Evolutionary conservation across 2,113 vertebrate genomes (phyloP), one percentile per base, ranked within the genome.

Genomic region (Cygnus buccinator): DNA sequence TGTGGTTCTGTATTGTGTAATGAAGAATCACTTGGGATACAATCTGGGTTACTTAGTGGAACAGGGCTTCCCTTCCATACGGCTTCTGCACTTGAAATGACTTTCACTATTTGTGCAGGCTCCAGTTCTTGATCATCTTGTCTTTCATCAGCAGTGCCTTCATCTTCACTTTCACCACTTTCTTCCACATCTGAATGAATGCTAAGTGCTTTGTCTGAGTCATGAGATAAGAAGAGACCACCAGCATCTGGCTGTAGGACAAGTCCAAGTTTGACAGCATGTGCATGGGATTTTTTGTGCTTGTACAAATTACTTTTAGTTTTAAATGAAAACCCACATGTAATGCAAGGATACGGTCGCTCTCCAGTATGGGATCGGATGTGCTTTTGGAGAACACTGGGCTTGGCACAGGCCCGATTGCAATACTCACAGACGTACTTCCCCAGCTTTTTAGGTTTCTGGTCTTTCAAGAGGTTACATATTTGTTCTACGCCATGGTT

Each of bases 241-340:
- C 98, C 97, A 14, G 99, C 98, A 92, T 99, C 99, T 7, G 99
- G 98, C 1, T 99, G 98, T 16, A 98, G 97, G 74, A 99, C 98
- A 31, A 99, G 98, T 26, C 99, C 99, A 83, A 99, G 98, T 97
- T 99, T 99, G 94, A 99, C 99, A 26, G 99, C 99, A 15, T 99
- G 99, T 7, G 99, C 99, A n/a, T 99, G 99, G 39, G 99, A 99
- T 48, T 99, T 99, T 97, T 99, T 99, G 98, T 99, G 99, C 98
- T 99, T 99, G 96, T 99, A 99, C 61, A 99, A 97, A 96, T 99
- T 99, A 96, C 99, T 99, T 98, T 99, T 99, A 88, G 99, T 99
- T 97, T 99, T 99, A 97, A 99, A 99, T 0, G 99, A 99, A 97
- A 99, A 99, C n/a, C 99, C 99, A 93, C 99, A 99, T 0, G 99